Percentiles rank a stretch among this genome's conserved stretches.
Evolutionary conservation across 1,140 invertebrate species (phyloP).

Genomic region (Limonius californicus): DNA sequence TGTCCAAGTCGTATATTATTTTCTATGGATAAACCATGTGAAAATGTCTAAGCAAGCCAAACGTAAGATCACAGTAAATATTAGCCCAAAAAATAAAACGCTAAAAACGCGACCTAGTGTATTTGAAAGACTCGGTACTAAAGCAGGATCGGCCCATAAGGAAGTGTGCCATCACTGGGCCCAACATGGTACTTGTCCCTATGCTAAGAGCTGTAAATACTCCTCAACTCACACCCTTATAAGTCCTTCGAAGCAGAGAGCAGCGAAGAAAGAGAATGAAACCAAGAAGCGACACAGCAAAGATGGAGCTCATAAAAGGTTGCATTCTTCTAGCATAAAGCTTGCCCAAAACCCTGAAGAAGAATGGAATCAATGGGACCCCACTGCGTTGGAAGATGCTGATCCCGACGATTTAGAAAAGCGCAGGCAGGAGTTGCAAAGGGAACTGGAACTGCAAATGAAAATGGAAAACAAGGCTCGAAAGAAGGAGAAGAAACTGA

Average conservation of each 20-base stretch:
- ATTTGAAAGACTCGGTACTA: conserved; percentile 73
- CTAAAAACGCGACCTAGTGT: conserved; percentile 64
- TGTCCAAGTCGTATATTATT: background rate
- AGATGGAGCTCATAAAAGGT: conserved; percentile 60
- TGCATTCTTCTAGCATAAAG: conserved; percentile 50
- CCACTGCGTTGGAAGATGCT: conserved; percentile 75
- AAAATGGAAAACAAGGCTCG: conserved; percentile 58
- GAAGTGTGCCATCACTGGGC: conserved; percentile 73
- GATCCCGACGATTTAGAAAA: conserved; percentile 77
- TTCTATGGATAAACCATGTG: background rate
- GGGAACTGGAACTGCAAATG: conserved; percentile 73
- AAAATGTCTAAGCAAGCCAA: conserved; percentile 75
- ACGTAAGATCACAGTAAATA: conserved; percentile 72
- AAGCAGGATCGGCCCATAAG: conserved; percentile 53
- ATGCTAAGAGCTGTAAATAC: conserved; percentile 71
- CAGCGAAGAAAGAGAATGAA: conserved; percentile 64
- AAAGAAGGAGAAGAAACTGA: conserved; percentile 61
- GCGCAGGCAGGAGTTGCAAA: conserved; percentile 68
- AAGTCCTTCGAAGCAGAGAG: conserved; percentile 66
- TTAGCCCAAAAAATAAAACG: conserved; percentile 63
- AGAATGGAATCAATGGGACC: conserved; percentile 72
- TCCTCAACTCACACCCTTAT: conserved; percentile 67
- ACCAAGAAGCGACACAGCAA: conserved; percentile 53
- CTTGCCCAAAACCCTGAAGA: conserved; percentile 57
- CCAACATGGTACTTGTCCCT: conserved; percentile 68